phyloP scores from a whole-genome alignment of 2,113 vertebrate species.

The Fregata magnificens region DNA sequence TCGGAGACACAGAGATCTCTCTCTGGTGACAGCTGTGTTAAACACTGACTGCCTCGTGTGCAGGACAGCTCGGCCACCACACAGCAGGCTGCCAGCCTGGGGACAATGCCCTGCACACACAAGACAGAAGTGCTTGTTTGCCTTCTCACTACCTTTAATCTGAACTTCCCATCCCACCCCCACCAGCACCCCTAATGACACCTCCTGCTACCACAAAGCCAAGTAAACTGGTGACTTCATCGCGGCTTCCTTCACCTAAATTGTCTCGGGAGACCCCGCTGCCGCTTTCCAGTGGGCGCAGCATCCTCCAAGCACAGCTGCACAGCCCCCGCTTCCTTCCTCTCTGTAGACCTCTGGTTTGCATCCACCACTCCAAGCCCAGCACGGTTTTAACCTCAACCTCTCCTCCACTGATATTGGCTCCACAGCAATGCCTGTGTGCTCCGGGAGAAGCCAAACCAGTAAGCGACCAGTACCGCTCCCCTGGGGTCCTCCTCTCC shows the following conservation, averaged over 20 bases:
- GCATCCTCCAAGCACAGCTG: conserved; percentile 16
- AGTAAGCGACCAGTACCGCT: fast-evolving
- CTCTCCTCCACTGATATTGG: fast-evolving
- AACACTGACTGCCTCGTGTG: fast-evolving
- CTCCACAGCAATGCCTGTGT: fast-evolving
- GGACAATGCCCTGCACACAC: not conserved
- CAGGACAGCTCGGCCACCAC: not conserved
- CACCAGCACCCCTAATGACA: fast-evolving
- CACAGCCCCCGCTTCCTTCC: conserved; percentile 31
- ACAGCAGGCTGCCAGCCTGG: not conserved
- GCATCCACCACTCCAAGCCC: not conserved
- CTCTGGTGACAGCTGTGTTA: not conserved
- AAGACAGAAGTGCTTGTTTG: fast-evolving
- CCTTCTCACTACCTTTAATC: not conserved
- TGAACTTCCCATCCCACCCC: not conserved
- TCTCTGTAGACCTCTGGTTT: not conserved
- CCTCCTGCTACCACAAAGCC: not conserved
- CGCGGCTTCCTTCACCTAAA: not conserved
- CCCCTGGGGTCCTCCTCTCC: not conserved
- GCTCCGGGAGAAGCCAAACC: not conserved
- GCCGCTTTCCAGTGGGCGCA: not conserved
- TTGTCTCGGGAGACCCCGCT: not conserved
- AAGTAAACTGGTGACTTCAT: conserved; percentile 33
- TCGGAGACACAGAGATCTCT: not conserved
- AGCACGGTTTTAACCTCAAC: not conserved